Evolutionary conservation across 2,888 invertebrate genomes (phyloP).

Genomic region (Oligia latruncula): DNA sequence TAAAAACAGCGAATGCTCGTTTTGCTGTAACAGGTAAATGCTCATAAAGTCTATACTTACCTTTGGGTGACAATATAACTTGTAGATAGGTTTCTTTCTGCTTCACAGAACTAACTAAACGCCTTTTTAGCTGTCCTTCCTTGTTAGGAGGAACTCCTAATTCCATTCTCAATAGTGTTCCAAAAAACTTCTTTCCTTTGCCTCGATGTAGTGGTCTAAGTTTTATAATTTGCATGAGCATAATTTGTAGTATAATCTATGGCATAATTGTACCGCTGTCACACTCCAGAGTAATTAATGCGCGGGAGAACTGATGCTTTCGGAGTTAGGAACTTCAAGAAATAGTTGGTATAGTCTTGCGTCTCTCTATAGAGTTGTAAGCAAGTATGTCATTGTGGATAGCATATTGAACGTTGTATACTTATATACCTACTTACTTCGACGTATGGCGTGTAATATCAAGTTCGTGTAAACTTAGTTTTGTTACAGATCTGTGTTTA

Average conservation of each 20-base stretch:
- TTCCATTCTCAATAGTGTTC: neutral
- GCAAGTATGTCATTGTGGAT: slow-evolving; percentile 24
- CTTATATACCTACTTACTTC: slow-evolving; percentile 7
- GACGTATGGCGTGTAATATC: slow-evolving; percentile 3
- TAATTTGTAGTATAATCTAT: slow-evolving; percentile 45
- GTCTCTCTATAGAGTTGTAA: slow-evolving; percentile 26
- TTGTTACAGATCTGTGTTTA: neutral
- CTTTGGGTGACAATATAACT: neutral
- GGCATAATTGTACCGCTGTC: slow-evolving; percentile 35
- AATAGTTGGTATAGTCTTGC: slow-evolving; percentile 45
- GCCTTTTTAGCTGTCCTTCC: neutral
- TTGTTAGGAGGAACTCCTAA: neutral
- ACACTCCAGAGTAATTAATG: slow-evolving; percentile 38
- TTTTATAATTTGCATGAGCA: slow-evolving; percentile 42
- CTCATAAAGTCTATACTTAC: too few species aligned
- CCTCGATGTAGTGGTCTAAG: slow-evolving; percentile 21
- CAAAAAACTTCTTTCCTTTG: slow-evolving; percentile 16
- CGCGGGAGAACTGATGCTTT: slow-evolving; percentile 41
- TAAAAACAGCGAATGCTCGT: too few species aligned
- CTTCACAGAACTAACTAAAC: neutral
- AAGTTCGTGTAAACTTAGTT: slow-evolving; percentile 14
- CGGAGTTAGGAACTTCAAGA: slow-evolving; percentile 49
- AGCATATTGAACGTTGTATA: slow-evolving; percentile 6
- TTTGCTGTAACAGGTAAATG: too few species aligned
- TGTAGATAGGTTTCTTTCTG: too few species aligned